phyloP scores from a whole-genome alignment of 2,113 vertebrate genomes.

The Vombatus ursinus region DNA sequence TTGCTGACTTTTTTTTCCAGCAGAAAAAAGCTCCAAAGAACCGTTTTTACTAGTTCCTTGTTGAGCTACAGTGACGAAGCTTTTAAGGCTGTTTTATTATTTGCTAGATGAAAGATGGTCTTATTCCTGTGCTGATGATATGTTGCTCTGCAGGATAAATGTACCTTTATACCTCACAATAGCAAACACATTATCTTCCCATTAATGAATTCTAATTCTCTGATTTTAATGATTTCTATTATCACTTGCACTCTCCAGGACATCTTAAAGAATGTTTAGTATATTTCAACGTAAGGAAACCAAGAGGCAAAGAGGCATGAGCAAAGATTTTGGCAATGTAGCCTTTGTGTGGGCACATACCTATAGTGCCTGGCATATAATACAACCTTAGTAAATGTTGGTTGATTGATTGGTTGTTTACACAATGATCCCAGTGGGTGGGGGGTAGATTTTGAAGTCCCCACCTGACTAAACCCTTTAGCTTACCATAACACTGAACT shows the following conservation, averaged over 20 bases:
- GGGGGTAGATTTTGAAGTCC: not conserved
- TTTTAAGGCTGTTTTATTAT: conserved; percentile 76
- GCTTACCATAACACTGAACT: not conserved
- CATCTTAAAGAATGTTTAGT: conserved; percentile 59
- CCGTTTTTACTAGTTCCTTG: conserved; percentile 77
- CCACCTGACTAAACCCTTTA: not conserved
- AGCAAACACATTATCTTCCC: conserved; percentile 16
- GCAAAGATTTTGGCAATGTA: conserved; percentile 9
- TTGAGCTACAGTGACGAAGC: conserved; percentile 81
- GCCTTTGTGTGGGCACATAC: not conserved
- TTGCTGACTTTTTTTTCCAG: conserved; percentile 65
- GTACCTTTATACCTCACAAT: conserved; percentile 31
- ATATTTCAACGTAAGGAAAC: conserved; percentile 42
- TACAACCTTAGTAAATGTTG: not conserved
- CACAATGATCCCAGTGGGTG: not conserved
- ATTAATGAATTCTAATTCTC: conserved; percentile 55
- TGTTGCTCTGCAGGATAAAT: conserved; percentile 47
- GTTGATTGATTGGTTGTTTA: not conserved
- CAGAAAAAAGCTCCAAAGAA: conserved; percentile 77
- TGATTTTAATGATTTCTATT: conserved; percentile 52
- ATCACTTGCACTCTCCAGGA: conserved; percentile 36
- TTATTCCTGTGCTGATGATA: conserved; percentile 68
- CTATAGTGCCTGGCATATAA: not conserved
- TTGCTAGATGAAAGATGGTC: conserved; percentile 61
- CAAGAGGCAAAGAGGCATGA: conserved; percentile 53